Base-by-base conservation (phyloP, 2,888 invertebrate genomes). In the Melieria crassipennis region DNA sequence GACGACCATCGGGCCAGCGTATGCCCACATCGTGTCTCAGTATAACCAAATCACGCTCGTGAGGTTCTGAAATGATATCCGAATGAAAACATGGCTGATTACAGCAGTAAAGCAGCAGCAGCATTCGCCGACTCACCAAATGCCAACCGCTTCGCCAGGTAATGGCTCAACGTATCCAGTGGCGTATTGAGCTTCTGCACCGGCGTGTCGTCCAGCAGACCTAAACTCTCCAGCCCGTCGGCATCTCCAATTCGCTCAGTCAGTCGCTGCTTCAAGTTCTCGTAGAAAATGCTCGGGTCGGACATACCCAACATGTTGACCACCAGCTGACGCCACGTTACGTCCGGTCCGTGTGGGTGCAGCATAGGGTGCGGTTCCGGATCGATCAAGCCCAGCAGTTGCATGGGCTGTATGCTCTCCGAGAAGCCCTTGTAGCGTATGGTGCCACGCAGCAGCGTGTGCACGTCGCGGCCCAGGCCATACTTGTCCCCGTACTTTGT, bases 271-370 rank as follows among this genome's bases (percentile, higher is more conserved):
- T 94, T 95, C 46, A 99, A 88, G 84, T 98, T 97, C 84, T 97
- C 98, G 80, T 94, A 94, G 88, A 99, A 95, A 77, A 98, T 96
- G 79, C 96, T 94, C 4, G 91, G 89, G 79, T 93, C 93, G 73
- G 93, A 90, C 77, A 97, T 87, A 0, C 97, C 97, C 71, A 98
- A 88, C 60, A 97, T 88, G 79, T 93, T 93, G 81, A 96, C 96
- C 57, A 98, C 91, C 69, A 98, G 89, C 83, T 94, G 92, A 79
- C 94, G 92, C 99, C 99, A 99, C 9, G 98, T 97, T 47, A 98
- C 92, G 75, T 96, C 96, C 0, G 99, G 99, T 58, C 99, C 99
- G 82, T 93, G 94, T 0, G 94, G 94, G 85, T 99, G 99, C n/a
- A 99, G 89, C 79, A 92, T 91, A 0, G 98, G 93, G 87, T 96